These are phyloP conservation scores for Melitaea athalia DNA, from an alignment of 2,888 invertebrate genomes.

Conservation along the genomic window DNA sequence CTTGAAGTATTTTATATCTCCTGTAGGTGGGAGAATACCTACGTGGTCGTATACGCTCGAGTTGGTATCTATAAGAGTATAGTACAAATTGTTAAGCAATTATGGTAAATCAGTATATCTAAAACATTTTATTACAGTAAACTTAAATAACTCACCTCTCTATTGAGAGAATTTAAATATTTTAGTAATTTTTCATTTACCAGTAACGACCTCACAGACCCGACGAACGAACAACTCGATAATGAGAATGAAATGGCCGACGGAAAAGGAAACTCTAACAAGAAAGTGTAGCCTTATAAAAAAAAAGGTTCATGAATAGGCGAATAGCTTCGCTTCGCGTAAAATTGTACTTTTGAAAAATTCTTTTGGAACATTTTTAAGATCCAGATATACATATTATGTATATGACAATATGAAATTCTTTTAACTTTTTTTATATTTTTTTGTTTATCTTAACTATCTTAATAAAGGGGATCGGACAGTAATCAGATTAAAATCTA, in stretches of 20 bases:
- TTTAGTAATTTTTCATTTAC: slow-evolving; percentile 68
- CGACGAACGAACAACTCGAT: slow-evolving; percentile 85
- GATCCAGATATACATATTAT: no score
- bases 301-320: background rate
- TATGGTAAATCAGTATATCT: background rate
- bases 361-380: no score
- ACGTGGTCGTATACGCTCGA: slow-evolving; percentile 68
- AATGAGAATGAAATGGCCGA: slow-evolving; percentile 62
- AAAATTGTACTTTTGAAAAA: no score
- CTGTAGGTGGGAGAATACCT: slow-evolving; percentile 53
- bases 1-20: slow-evolving; percentile 45
- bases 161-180: slow-evolving; percentile 74
- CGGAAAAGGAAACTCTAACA: slow-evolving; percentile 53
- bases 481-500: no score
- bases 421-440: no score
- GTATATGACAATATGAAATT: no score
- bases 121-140: background rate
- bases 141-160: slow-evolving; percentile 69
- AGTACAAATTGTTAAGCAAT: background rate
- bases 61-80: slow-evolving; percentile 65
- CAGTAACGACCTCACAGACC: slow-evolving; percentile 67
- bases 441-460: no score
- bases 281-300: slow-evolving; percentile 19
- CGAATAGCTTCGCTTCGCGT: background rate
- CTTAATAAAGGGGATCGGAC: no score